Percentiles rank a stretch among this genome's conserved stretches.
Evolutionary conservation across 2,113 vertebrate species (phyloP).

Genomic region (Spheniscus mendiculus): DNA sequence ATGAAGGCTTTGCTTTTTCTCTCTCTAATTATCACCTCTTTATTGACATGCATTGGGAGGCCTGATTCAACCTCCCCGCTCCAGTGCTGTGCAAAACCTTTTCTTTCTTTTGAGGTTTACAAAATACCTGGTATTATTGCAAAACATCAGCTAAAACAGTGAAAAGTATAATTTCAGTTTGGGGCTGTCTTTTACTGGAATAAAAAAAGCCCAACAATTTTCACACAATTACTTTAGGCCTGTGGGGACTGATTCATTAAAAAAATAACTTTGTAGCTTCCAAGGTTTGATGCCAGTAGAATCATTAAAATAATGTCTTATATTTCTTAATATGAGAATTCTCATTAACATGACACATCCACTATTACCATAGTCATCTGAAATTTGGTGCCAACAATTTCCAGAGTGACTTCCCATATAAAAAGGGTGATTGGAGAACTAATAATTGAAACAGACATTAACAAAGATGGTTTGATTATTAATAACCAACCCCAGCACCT

Average conservation of each 20-base stretch:
- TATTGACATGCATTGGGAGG: not conserved
- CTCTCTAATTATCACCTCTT: slow-evolving; percentile 31
- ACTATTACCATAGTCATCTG: slow-evolving; percentile 60
- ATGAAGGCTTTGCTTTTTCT: slow-evolving; percentile 20
- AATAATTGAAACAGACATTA: slow-evolving; percentile 54
- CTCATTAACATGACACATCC: slow-evolving; percentile 61
- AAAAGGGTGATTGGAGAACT: slow-evolving; percentile 36
- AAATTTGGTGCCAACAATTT: slow-evolving; percentile 63
- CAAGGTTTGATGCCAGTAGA: slow-evolving; percentile 63
- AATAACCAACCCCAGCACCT: not conserved
- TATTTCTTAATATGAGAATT: slow-evolving; percentile 65
- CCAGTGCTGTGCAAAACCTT: not conserved
- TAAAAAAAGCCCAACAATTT: not conserved
- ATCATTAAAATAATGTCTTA: slow-evolving; percentile 67
- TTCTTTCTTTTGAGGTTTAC: not conserved
- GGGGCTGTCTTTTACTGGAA: slow-evolving; percentile 14
- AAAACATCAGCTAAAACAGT: not conserved
- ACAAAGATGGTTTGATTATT: slow-evolving; percentile 28
- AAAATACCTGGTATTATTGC: not conserved
- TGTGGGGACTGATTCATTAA: slow-evolving; percentile 62
- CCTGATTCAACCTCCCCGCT: not conserved
- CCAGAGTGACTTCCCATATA: slow-evolving; percentile 43
- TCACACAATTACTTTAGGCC: slow-evolving; percentile 53
- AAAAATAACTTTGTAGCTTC: slow-evolving; percentile 57
- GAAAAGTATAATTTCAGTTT: slow-evolving; percentile 36